A percentile compares a stretch with the other conserved stretches of the same genome.
phyloP scores from a whole-genome alignment of 2,888 invertebrate genomes.

The Eupithecia centaureata region DNA sequence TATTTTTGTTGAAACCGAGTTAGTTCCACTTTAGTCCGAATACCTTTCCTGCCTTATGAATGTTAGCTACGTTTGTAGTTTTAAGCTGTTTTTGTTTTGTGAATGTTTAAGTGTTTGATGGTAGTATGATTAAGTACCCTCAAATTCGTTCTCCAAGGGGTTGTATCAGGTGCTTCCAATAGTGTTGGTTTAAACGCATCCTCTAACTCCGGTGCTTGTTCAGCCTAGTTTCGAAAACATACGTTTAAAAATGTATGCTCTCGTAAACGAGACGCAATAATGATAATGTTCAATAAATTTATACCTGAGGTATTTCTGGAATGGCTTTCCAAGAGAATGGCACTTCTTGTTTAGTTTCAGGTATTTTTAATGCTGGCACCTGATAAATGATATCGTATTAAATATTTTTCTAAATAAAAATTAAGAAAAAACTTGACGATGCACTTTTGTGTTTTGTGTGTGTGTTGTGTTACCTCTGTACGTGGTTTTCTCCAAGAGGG shows the following conservation, averaged over 20 bases:
- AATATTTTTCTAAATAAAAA: neutral
- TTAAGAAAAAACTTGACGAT: conserved; percentile 21
- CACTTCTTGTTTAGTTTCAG: conserved; percentile 64
- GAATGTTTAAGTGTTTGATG: conserved; percentile 4
- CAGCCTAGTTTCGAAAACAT: conserved; percentile 64
- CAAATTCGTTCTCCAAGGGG: conserved; percentile 67
- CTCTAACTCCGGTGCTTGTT: conserved; percentile 76
- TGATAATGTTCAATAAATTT: conserved; percentile 14
- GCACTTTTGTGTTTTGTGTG: conserved; percentile 29
- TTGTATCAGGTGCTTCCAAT: conserved; percentile 64
- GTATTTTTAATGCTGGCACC: conserved; percentile 64
- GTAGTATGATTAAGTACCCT: conserved; percentile 57
- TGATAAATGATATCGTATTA: conserved; percentile 46
- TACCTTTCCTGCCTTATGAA: neutral
- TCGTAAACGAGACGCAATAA: conserved; percentile 12
- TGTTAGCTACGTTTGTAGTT: conserved; percentile 15
- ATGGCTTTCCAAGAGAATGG: conserved; percentile 78
- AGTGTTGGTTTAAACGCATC: conserved; percentile 75
- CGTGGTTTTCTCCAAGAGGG: conserved; percentile 56
- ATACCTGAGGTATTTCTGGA: conserved; percentile 80
- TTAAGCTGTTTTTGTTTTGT: conserved; percentile 17
- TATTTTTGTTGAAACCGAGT: conserved; percentile 10
- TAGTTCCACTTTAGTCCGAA: neutral
- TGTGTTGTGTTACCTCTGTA: conserved; percentile 42
- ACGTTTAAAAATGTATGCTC: conserved; percentile 21